Evolutionary conservation across 2,797 vertebrate genomes (phyloP).

Genomic region (Apogon talboti): DNA sequence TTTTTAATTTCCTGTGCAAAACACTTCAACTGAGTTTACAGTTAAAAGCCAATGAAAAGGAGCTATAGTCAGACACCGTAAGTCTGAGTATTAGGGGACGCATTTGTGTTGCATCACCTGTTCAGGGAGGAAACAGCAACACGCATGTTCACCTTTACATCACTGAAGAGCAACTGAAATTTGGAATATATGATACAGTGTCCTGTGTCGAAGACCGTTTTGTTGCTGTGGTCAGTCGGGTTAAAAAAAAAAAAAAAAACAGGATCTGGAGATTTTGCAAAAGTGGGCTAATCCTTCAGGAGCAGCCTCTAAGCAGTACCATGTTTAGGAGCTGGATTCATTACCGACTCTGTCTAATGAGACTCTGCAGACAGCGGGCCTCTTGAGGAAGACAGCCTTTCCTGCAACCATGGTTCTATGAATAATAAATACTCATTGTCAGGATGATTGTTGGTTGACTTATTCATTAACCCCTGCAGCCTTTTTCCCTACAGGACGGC

Average conservation of each 20-base stretch:
- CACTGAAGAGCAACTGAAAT: not conserved
- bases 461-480: conserved; percentile 21
- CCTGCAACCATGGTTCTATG: conserved; percentile 38
- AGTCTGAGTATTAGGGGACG: too few species aligned
- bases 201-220: not conserved
- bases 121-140: not conserved
- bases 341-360: conserved; percentile 36
- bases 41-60: too few species aligned
- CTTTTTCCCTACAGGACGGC: conserved; percentile 3
- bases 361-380: conserved; percentile 26
- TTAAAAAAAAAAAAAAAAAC: too few species aligned
- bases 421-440: conserved; percentile 51
- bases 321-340: conserved; percentile 4
- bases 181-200: not conserved
- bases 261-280: not conserved
- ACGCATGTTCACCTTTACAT: not conserved
- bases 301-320: conserved; percentile 5
- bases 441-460: conserved; percentile 28
- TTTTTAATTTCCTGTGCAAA: too few species aligned
- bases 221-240: not conserved
- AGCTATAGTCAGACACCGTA: too few species aligned
- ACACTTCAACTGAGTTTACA: too few species aligned
- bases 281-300: conserved; percentile 4
- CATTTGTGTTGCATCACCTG: not conserved
- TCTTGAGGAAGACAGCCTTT: conserved; percentile 22